phyloP scores from a whole-genome alignment of 1,140 invertebrate genomes.

The Tenebrio molitor region DNA sequence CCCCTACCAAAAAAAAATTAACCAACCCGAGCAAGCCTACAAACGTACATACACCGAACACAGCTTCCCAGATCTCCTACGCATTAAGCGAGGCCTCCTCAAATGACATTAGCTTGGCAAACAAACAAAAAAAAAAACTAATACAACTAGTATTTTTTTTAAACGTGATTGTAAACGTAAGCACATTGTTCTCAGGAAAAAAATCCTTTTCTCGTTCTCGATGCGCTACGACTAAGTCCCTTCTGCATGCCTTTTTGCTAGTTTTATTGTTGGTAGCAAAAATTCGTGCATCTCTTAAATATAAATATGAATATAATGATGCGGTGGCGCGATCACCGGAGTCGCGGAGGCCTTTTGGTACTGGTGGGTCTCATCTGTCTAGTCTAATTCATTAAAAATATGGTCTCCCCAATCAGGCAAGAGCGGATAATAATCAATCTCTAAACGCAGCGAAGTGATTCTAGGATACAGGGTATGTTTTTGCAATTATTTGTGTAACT shows the following conservation, averaged over 20 bases:
- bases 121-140: background rate
- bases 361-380: conserved; percentile 40
- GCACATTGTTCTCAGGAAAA: background rate
- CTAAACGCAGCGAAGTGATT: conserved; percentile 74
- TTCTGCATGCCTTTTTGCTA: conserved; percentile 24
- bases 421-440: conserved; percentile 65
- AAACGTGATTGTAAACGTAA: no score
- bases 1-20: conserved; percentile 10
- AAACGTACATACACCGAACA: no score
- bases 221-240: background rate
- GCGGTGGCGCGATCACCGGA: background rate
- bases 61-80: background rate
- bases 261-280: conserved; percentile 32
- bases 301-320: background rate
- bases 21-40: background rate
- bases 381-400: conserved; percentile 47
- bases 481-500: conserved; percentile 79
- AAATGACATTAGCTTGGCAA: background rate
- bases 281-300: conserved; percentile 6
- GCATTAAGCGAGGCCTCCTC: background rate
- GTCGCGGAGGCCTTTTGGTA: background rate
- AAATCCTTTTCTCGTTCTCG: background rate
- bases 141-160: background rate
- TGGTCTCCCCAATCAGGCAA: conserved; percentile 62
- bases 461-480: conserved; percentile 80